Percentiles rank a stretch among this genome's conserved stretches.
These are phyloP conservation scores for Alligator mississippiensis DNA, from an alignment of 2,113 vertebrate genomes.

Conservation along the genomic window DNA sequence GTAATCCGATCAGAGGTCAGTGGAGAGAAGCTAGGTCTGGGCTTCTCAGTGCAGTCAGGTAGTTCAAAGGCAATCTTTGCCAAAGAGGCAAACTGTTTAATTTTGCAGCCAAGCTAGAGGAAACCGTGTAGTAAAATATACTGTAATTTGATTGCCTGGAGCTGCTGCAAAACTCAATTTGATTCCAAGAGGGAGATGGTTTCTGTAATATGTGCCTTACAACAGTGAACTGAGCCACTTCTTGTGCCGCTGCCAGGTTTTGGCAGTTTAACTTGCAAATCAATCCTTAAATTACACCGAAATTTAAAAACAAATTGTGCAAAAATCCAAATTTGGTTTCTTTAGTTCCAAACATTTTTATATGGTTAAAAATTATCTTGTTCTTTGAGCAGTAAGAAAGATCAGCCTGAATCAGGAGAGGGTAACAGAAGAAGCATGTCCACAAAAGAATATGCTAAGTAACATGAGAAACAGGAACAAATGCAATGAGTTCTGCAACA, in stretches of 20 bases:
- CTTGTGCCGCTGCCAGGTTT: neutral
- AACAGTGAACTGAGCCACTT: neutral
- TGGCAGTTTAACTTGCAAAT: neutral
- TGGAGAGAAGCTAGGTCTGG: neutral
- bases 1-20: neutral
- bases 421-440: neutral
- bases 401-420: neutral
- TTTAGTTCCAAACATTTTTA: neutral
- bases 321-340: neutral
- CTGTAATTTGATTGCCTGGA: neutral
- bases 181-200: neutral
- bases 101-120: neutral
- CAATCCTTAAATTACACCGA: neutral
- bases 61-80: neutral
- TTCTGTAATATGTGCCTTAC: neutral
- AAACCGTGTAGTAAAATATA: conserved; percentile 3
- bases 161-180: conserved; percentile 5
- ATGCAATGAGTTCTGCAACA: neutral
- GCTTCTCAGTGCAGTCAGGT: neutral
- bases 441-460: neutral
- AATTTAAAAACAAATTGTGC: neutral
- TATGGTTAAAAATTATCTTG: neutral
- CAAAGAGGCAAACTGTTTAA: conserved; percentile 15
- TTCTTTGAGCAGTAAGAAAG: neutral
- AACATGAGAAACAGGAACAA: neutral